Conservation (phyloP, 2,113 vertebrate genomes). For the Nycticryphes semicollaris region DNA sequence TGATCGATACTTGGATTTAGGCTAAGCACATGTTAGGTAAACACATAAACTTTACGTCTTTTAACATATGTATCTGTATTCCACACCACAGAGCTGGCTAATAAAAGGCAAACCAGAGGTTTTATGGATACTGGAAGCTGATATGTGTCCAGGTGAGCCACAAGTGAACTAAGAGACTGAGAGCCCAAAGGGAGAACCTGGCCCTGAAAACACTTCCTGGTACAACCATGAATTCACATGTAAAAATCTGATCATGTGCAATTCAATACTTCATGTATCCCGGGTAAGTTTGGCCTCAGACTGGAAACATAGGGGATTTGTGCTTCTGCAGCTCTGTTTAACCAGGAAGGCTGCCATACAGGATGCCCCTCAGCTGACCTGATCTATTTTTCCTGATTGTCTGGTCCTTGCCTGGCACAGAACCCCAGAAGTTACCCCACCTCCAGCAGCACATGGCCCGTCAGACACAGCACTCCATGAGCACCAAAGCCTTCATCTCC, state of each 20-base stretch:
- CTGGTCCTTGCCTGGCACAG: background rate
- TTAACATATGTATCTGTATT: background rate
- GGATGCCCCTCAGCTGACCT: background rate
- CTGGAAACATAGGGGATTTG: fast-evolving
- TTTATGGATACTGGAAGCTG: background rate
- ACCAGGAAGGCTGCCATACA: background rate
- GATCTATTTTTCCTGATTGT: background rate
- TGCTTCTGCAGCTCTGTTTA: background rate
- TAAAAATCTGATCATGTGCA: background rate
- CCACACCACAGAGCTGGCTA: background rate
- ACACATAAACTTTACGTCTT: background rate
- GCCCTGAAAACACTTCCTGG: background rate
- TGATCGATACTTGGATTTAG: background rate
- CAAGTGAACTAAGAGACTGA: background rate
- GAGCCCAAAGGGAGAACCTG: background rate
- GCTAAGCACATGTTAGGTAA: background rate
- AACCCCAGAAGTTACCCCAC: background rate
- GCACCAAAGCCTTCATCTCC: background rate
- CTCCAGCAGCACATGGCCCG: fast-evolving
- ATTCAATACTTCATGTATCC: background rate
- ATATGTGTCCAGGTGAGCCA: background rate
- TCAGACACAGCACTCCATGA: background rate
- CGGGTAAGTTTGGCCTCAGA: background rate
- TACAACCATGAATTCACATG: background rate
- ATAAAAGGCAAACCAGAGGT: background rate